phyloP scores from a whole-genome alignment of 1,140 invertebrate species.

The Macrostomum lignano region DNA sequence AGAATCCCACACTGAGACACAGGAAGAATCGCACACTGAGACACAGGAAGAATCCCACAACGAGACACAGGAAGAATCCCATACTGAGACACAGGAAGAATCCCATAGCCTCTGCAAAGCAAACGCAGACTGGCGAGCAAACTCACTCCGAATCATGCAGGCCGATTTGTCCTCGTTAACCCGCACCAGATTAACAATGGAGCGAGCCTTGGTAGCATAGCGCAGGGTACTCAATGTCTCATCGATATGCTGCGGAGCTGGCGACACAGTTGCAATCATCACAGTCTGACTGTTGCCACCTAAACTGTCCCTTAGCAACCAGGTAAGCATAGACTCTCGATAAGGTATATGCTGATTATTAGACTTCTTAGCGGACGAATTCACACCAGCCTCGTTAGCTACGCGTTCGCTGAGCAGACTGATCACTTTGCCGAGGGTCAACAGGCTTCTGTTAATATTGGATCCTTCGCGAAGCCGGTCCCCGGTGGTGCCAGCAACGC shows the following conservation, averaged over 20 bases:
- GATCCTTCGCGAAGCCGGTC: conserved; percentile 45
- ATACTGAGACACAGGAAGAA: too few species aligned
- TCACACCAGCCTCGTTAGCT: conserved; percentile 5
- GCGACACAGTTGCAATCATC: conserved; percentile 48
- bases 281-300: conserved; percentile 76
- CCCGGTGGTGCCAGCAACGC: too few species aligned
- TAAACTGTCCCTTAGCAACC: conserved; percentile 59
- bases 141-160: too few species aligned
- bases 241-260: conserved; percentile 44
- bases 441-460: conserved; percentile 43
- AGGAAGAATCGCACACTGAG: too few species aligned
- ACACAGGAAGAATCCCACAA: too few species aligned
- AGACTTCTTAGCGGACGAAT: conserved; percentile 17
- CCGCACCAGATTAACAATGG: conserved; percentile 21
- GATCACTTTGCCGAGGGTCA: conserved; percentile 57
- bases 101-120: too few species aligned
- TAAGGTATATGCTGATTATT: conserved; percentile 46
- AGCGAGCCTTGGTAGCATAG: conserved; percentile 31
- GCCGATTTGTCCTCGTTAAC: conserved; percentile 25
- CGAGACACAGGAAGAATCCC: too few species aligned
- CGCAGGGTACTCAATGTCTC: conserved; percentile 52
- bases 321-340: conserved; percentile 58
- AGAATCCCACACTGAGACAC: too few species aligned
- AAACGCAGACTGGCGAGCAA: too few species aligned
- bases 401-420: conserved; percentile 33